A percentile compares a stretch with the other conserved stretches of the same genome.
Conservation (phyloP, 2,888 invertebrate genomes). For the Drosophila fungiperda region DNA sequence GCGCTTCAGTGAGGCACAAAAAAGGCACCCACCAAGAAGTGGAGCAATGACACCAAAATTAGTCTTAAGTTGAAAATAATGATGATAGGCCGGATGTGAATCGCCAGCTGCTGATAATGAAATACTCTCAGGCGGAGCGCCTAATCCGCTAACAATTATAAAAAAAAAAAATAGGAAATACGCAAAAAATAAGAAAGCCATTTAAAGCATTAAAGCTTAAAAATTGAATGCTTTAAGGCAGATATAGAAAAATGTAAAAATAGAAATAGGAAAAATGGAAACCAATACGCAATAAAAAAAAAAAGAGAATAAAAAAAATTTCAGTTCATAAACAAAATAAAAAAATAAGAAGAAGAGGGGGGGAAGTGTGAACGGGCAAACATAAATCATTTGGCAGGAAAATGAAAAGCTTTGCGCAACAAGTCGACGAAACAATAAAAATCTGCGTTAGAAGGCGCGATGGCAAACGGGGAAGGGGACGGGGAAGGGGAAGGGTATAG, state of each 20-base stretch:
- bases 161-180: constrained; percentile 8
- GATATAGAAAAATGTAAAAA: neutral
- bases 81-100: constrained; percentile 70
- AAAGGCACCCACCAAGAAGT: constrained; percentile 24
- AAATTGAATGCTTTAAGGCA: constrained; percentile 23
- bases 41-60: constrained; percentile 60
- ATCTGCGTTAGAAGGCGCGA: constrained; percentile 29
- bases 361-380: constrained; percentile 59
- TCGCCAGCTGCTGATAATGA: constrained; percentile 73
- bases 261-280: constrained; percentile 9
- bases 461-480: neutral
- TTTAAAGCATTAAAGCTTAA: constrained; percentile 35
- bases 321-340: constrained; percentile 40
- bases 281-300: constrained; percentile 31
- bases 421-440: constrained; percentile 78
- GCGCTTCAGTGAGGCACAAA: constrained; percentile 21
- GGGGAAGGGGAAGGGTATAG: neutral
- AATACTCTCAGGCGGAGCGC: constrained; percentile 34
- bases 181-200: neutral
- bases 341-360: constrained; percentile 19
- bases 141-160: constrained; percentile 61
- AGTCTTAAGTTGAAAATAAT: constrained; percentile 75
- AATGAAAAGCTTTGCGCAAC: constrained; percentile 78
- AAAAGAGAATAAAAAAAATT: constrained; percentile 10
- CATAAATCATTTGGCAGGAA: constrained; percentile 74